Evolutionary conservation across 1,140 invertebrate species (phyloP).

Genomic region (Ceratina calcarata): DNA sequence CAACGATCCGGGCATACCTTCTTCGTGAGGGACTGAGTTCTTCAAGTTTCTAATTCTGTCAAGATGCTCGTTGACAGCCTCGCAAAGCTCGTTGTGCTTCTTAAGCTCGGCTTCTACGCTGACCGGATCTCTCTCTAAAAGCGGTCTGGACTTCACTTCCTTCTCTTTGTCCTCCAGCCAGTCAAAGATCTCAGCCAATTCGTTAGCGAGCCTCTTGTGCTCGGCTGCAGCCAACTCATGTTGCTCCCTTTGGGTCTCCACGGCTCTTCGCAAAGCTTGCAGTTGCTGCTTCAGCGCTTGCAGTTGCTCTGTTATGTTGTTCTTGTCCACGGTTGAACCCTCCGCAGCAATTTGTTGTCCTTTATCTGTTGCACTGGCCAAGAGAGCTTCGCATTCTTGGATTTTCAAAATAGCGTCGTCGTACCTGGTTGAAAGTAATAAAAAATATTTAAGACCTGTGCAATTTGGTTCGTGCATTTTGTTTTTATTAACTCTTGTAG

Average conservation of each 20-base stretch:
- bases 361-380: constrained; percentile 93
- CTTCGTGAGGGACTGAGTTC: constrained; percentile 86
- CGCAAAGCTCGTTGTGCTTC: constrained; percentile 87
- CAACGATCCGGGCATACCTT: constrained; percentile 88
- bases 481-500: no score
- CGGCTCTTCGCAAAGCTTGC: constrained; percentile 87
- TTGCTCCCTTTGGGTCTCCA: constrained; percentile 92
- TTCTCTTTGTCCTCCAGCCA: constrained; percentile 93
- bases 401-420: constrained; percentile 92
- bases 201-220: constrained; percentile 89
- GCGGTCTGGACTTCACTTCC: constrained; percentile 89
- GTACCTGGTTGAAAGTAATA: constrained; percentile 81
- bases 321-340: constrained; percentile 91
- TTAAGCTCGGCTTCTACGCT: constrained; percentile 91
- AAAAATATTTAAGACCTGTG: background rate
- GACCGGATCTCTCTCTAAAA: constrained; percentile 88
- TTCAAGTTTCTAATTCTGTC: constrained; percentile 86
- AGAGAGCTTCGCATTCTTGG: constrained; percentile 92
- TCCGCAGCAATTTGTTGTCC: constrained; percentile 94
- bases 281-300: constrained; percentile 93
- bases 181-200: constrained; percentile 90
- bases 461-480: no score
- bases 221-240: constrained; percentile 93
- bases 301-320: constrained; percentile 92
- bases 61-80: constrained; percentile 87